Percentiles rank a stretch among this genome's conserved stretches.
These are phyloP conservation scores for Anoplius nigerrimus DNA, from an alignment of 2,888 invertebrate genomes.

Conservation along the genomic window DNA sequence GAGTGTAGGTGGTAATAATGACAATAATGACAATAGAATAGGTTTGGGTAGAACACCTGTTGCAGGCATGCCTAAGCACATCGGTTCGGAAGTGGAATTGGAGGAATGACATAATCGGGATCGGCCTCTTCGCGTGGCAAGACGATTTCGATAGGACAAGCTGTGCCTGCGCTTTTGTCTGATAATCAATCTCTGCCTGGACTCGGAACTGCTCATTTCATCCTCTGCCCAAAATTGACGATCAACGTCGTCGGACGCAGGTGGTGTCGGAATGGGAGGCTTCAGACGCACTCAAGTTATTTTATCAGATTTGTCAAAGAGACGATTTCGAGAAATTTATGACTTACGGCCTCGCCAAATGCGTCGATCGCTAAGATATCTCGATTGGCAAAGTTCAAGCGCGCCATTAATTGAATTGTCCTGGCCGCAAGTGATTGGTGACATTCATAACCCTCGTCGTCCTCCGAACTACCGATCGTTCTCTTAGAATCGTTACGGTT, in stretches of 20 bases:
- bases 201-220: slow-evolving; percentile 63
- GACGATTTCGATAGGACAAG: slow-evolving; percentile 62
- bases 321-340: background rate
- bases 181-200: slow-evolving; percentile 40
- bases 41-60: slow-evolving; percentile 28
- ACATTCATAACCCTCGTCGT: slow-evolving; percentile 60
- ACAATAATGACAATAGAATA: no score
- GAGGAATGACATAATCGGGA: slow-evolving; percentile 53
- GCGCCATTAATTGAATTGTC: slow-evolving; percentile 39
- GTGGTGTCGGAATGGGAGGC: slow-evolving; percentile 19
- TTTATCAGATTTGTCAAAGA: slow-evolving; percentile 1
- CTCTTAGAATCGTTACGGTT: slow-evolving; percentile 57
- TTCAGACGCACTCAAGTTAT: slow-evolving; percentile 16
- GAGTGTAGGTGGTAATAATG: background rate
- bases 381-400: slow-evolving; percentile 43
- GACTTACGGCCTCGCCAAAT: slow-evolving; percentile 57
- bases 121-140: slow-evolving; percentile 49
- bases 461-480: slow-evolving; percentile 57
- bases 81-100: slow-evolving; percentile 45
- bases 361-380: slow-evolving; percentile 33
- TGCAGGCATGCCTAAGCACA: slow-evolving; percentile 12
- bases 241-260: slow-evolving; percentile 61
- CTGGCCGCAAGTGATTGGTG: slow-evolving; percentile 28
- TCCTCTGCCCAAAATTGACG: slow-evolving; percentile 68
- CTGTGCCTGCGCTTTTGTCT: slow-evolving; percentile 58